Evolutionary conservation across 2,888 invertebrate species (phyloP), one percentile per base, ranked within the genome.

Genomic region (Eupithecia exiguata): DNA sequence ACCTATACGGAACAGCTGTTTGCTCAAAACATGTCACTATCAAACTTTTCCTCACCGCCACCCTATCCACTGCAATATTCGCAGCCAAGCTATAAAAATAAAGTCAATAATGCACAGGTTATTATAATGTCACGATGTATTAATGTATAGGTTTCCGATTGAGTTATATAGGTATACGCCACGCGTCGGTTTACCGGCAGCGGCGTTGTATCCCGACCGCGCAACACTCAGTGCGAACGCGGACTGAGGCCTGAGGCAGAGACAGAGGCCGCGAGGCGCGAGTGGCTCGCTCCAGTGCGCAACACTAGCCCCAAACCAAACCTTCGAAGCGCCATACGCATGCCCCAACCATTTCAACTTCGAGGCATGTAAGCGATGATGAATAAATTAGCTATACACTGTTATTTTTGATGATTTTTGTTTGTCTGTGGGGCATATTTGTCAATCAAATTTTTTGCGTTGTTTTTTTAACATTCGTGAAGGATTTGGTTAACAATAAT

Each of bases 91-190:
- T 3, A 21, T 53, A 25, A 58, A 53, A 58, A 9, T 35, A 62
- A 18, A 62, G 16, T 16, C 7, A 35, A 35, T 62, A 62, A 62
- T 30, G 35, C 62, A 62, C 62, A 18, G 30, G 62, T 62, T 62
- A 62, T 62, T 35, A 62, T 35, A 63, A 18, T 61, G 43, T 16
- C 43, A 43, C 43, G 16, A 16, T 43, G 49, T 35, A 67, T 58
- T n/a, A 61, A 69, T 77, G 73, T 75, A 53, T 73, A 58, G 46
- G 63, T 74, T 80, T 84, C 68, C 71, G 79, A 82, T 83, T 61
- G 53, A 53, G 12, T 75, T n/a, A 6, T 6, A 81, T 81, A 84
- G 74, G 83, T 6, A 81, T 81, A 84, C 74, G 83, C 81, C 83
- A 84, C 84, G 84, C 83, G 82, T 77, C 72, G 75, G 63, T 58